Conservation (phyloP, 2,888 invertebrate species). For the Phaedon cochleariae region DNA sequence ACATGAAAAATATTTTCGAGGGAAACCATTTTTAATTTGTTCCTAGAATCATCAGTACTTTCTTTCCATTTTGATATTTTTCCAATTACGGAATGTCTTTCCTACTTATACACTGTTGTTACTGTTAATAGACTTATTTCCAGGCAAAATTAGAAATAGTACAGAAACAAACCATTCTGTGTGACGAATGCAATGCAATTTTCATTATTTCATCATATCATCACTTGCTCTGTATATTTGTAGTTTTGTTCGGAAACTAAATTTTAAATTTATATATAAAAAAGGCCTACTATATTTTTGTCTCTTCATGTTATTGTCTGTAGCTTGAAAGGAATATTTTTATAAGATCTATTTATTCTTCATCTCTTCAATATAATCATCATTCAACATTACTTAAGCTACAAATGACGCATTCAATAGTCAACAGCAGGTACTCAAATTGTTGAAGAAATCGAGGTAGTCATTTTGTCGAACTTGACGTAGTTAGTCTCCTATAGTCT, state of each 20-base stretch:
- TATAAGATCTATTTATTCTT: conserved; percentile 40
- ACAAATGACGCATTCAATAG: not conserved
- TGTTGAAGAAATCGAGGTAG: not conserved
- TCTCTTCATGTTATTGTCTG: conserved; percentile 49
- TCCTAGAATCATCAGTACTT: conserved; percentile 6
- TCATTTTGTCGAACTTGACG: too few species aligned
- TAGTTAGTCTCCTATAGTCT: too few species aligned
- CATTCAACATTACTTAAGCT: conserved; percentile 14
- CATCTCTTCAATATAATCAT: conserved; percentile 18
- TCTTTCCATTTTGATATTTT: conserved; percentile 22
- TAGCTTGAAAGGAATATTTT: conserved; percentile 41
- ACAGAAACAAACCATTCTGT: conserved; percentile 22
- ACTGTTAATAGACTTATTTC: conserved; percentile 46
- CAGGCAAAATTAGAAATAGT: conserved; percentile 35
- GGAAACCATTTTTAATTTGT: too few species aligned
- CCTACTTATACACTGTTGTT: conserved; percentile 46
- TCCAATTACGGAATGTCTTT: not conserved
- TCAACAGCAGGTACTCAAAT: not conserved
- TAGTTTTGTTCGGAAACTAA: conserved; percentile 31
- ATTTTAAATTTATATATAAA: conserved; percentile 33
- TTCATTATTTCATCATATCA: not conserved
- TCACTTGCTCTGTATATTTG: conserved; percentile 30
- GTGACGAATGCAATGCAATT: not conserved
- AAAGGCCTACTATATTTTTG: conserved; percentile 56
- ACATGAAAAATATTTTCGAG: too few species aligned